Evolutionary conservation across 2,113 vertebrate genomes (phyloP), one percentile per base, ranked within the genome.

Genomic region (Ibidorhyncha struthersii): DNA sequence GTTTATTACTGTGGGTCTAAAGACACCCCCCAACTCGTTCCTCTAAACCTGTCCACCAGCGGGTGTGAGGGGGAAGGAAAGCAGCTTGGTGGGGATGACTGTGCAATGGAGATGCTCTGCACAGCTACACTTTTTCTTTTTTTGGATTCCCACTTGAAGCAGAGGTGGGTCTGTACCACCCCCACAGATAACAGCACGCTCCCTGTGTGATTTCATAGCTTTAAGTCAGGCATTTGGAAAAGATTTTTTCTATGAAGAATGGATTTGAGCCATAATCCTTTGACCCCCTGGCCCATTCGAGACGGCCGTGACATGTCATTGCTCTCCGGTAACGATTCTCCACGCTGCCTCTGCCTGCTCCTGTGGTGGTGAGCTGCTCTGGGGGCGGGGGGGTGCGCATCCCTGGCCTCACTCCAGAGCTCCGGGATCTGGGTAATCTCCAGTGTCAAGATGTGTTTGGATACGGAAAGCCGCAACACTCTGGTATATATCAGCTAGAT

Each of bases 381-480:
- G 8, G 20, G 86, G 76, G 40, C 18, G 86, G 80, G 43, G 0
- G 9, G 65, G 10, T 5, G 74, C 56, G 34, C 6, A 0, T 49
- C 94, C 66, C 89, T 95, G 93, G 96, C 82, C 74, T 70, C 87
- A 23, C 87, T 96, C 94, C 94, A 91, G 94, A 71, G 93, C 74
- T 78, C 67, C 4, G 82, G 82, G 93, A 81, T 96, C 97, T 97
- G 97, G 30, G 76, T 92, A 96, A 96, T 93, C 97, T 97, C 97
- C 91, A 53, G 67, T 93, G 97, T 97, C 96, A 97, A 96, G 93
- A 91, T 95, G 85, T 96, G 96, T 97, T 97, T 97, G 91, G 97
- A 96, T 94, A 95, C 0, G 25, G 90, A 90, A 83, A 96, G 71
- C 91, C 2, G 3, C 1, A 15, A 89, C 82, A 83, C 69, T 93